Base-by-base conservation (phyloP, 53 echinoderm and acorn worm species). In the Henricia sp. region DNA sequence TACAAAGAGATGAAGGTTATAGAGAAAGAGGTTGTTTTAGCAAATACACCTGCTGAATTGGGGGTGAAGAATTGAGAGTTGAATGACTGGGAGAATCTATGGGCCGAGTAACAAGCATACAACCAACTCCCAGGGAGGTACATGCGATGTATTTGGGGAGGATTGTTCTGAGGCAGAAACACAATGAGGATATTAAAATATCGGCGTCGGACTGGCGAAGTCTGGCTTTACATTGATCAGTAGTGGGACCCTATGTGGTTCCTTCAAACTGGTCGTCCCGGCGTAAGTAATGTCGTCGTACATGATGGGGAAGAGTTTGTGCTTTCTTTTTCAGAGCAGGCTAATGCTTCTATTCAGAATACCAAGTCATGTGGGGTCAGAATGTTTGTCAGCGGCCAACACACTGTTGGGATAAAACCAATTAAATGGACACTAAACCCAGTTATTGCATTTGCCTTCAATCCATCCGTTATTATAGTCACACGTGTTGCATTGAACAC, bases 1-100 rank as follows among this genome's bases (percentile, higher is more conserved):
- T 41, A 62, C 42, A 62, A 62, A 46, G 48, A 19, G 34, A 62
- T 80, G 80, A 80, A 80, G 80, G 80, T 64, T 50, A 80, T 8
- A 52, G 34, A 17, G 17, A 5, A 19, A 13, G 17, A 14, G 14
- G 38, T 26, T 17, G 6, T 38, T 26, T 42, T 13, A 37, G 39
- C 3, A 23, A 25, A 40, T 23, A 6, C 17, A 24, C 63, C 80
- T n/a, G 63, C 64, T 44, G 63, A 20, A 50, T 27, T 4, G 48
- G 39, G 24, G 24, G 14, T 30, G 13, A 26, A 9, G 29, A 29
- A 16, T 19, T 0, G 2, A 9, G 28, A 48, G 80, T 80, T 80
- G 80, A 80, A 80, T 63, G 80, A 80, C 80, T 63, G 62, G 29
- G 80, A 46, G 48, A 42, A 43, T 44, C 19, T 9, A n/a, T 44